phyloP scores from a whole-genome alignment of 2,797 vertebrate species.

The Lepus oiostolus region DNA sequence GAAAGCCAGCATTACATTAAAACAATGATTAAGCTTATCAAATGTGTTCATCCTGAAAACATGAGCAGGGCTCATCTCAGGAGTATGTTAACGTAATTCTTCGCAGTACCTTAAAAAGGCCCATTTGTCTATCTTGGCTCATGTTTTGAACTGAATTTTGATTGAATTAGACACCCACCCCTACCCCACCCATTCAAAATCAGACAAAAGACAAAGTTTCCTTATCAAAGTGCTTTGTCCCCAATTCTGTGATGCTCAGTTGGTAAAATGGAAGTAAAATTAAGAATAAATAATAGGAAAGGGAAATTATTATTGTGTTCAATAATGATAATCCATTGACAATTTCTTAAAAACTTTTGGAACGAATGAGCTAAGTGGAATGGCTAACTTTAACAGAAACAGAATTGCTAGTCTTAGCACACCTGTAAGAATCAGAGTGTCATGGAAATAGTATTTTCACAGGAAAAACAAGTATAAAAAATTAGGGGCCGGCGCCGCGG shows the following conservation, averaged over 20 bases:
- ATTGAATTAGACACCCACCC: neutral
- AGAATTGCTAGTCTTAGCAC: neutral
- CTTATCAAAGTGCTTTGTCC: neutral
- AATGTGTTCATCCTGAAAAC: neutral
- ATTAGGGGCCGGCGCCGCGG: too few relatives aligned
- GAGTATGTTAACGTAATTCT: neutral
- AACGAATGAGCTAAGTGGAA: neutral
- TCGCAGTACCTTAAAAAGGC: neutral
- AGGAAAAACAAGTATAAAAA: neutral
- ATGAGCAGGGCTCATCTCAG: neutral
- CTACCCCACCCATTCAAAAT: neutral
- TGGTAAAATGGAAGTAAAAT: neutral
- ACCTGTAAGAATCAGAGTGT: neutral
- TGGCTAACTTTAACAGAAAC: neutral
- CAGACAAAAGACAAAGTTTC: neutral
- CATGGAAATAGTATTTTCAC: neutral
- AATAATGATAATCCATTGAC: neutral
- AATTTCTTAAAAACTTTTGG: neutral
- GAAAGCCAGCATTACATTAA: neutral
- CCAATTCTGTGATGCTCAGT: neutral
- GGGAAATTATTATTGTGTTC: neutral
- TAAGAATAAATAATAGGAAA: neutral
- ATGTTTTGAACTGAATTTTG: neutral
- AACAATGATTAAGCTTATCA: neutral
- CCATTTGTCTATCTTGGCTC: neutral